Evolutionary conservation across 2,888 invertebrate species (phyloP).

Genomic region (Orgyia antiqua): DNA sequence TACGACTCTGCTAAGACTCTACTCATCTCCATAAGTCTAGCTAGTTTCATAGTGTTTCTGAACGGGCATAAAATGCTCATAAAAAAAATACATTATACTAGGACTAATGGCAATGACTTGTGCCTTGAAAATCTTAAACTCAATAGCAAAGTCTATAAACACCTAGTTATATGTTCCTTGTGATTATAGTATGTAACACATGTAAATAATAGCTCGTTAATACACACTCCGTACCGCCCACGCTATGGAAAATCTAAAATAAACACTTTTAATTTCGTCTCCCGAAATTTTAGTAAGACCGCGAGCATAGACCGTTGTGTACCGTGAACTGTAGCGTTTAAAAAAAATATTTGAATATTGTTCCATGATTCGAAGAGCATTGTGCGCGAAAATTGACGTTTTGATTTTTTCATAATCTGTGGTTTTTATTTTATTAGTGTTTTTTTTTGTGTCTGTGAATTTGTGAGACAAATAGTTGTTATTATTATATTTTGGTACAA

Average conservation of each 20-base stretch:
- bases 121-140: too few relatives aligned
- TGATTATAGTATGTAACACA: background rate
- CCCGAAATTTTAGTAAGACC: slow-evolving; percentile 29
- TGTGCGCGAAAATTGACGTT: slow-evolving; percentile 21
- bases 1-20: too few relatives aligned
- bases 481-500: background rate
- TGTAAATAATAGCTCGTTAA: slow-evolving; percentile 27
- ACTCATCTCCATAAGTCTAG: too few relatives aligned
- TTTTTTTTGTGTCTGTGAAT: slow-evolving; percentile 5
- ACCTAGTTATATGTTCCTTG: background rate
- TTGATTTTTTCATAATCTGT: slow-evolving; percentile 1
- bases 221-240: slow-evolving; percentile 38
- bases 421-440: background rate
- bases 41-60: too few relatives aligned
- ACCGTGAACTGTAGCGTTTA: slow-evolving; percentile 14
- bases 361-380: background rate
- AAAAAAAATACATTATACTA: too few relatives aligned
- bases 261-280: slow-evolving; percentile 44
- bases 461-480: slow-evolving; percentile 1
- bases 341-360: slow-evolving; percentile 9
- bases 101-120: too few relatives aligned
- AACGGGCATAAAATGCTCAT: too few relatives aligned
- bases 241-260: slow-evolving; percentile 38
- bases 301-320: slow-evolving; percentile 23
- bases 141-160: too few relatives aligned